A percentile compares a stretch with the other conserved stretches of the same genome.
Evolutionary conservation across 2,113 vertebrate genomes (phyloP).

Genomic region (Heterotilapia buettikoferi): DNA sequence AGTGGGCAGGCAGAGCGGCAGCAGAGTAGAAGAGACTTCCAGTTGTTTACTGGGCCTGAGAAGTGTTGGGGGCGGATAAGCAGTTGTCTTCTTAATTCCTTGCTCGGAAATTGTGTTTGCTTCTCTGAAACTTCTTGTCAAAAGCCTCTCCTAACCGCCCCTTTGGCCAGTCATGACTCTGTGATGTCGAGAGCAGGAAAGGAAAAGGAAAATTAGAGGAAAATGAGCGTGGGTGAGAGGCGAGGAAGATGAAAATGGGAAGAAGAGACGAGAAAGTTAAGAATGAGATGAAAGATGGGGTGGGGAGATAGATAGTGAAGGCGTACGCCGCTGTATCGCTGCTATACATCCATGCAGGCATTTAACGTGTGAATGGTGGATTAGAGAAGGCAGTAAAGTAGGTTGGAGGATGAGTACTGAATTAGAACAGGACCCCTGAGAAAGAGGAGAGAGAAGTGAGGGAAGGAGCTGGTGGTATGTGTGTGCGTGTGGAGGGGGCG

Average conservation of each 20-base stretch:
- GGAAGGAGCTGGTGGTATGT: neutral
- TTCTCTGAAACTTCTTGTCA: slow-evolving; percentile 11
- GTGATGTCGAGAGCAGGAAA: neutral
- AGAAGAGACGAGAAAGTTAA: neutral
- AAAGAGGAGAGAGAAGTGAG: slow-evolving; percentile 13
- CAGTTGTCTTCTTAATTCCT: slow-evolving; percentile 43
- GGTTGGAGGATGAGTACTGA: slow-evolving; percentile 71
- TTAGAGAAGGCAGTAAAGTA: slow-evolving; percentile 68
- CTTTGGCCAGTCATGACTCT: slow-evolving; percentile 41
- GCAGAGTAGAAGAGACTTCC: neutral
- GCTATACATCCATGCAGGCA: slow-evolving; percentile 35
- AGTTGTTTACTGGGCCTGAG: slow-evolving; percentile 43
- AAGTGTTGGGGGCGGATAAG: slow-evolving; percentile 47
- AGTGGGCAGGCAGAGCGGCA: slow-evolving; percentile 14
- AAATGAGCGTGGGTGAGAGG: neutral
- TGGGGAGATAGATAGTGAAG: neutral
- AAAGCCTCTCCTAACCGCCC: slow-evolving; percentile 1
- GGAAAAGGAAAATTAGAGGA: neutral
- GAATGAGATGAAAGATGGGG: slow-evolving; percentile 1
- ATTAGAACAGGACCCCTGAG: slow-evolving; percentile 79
- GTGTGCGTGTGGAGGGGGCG: neutral
- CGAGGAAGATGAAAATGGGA: neutral
- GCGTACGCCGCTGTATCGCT: neutral
- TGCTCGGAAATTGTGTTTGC: slow-evolving; percentile 25
- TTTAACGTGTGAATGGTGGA: slow-evolving; percentile 52